Base-by-base conservation (phyloP, 2,888 invertebrate species). In the Spodoptera picta region DNA sequence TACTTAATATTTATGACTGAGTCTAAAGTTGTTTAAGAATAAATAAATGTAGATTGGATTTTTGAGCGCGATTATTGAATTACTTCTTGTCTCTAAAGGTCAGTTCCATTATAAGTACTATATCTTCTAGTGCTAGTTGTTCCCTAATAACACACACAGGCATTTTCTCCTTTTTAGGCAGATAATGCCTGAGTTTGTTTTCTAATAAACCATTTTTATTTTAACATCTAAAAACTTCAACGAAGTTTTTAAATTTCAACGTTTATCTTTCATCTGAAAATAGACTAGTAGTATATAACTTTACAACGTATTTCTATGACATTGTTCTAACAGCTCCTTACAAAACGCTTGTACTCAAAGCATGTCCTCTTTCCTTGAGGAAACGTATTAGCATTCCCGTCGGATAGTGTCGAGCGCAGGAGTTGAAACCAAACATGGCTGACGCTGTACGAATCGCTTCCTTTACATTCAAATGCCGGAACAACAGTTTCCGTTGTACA, bases 311-410 rank as follows among this genome's bases (percentile, higher is more conserved):
- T 10, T 11, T 1, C 10, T 4, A 11, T 11, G 11, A 24, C 4
- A 47, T 4, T 23, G 7, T 14, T 23, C 23, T 41, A 36, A 47
- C 31, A 23, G 31, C 11, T 58, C 10, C 12, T 64, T 60, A 61
- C 1, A 63, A 64, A 61, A 54, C 59, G 69, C 69, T 70, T 14
- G 49, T 56, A 62, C 12, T 64, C 24, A 47, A 48, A 78, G 69
- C 51, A 24, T 55, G 49, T 46, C 77, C 67, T 60, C 55, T 56
- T 76, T 68, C 55, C 59, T 76, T 68, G 66, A 83, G 83, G 82
- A 87, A 85, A 74, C 66, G 70, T 83, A 89, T 90, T 90, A 89
- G 84, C 88, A 90, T 90, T 89, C 85, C 75, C 69, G 79, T 76
- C 78, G 82, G 87, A 87, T 87, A 89, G 79, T 79, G 84, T 79